Evolutionary conservation across 2,888 invertebrate species (phyloP), one percentile per base, ranked within the genome.

Genomic region (Erynnis tages): DNA sequence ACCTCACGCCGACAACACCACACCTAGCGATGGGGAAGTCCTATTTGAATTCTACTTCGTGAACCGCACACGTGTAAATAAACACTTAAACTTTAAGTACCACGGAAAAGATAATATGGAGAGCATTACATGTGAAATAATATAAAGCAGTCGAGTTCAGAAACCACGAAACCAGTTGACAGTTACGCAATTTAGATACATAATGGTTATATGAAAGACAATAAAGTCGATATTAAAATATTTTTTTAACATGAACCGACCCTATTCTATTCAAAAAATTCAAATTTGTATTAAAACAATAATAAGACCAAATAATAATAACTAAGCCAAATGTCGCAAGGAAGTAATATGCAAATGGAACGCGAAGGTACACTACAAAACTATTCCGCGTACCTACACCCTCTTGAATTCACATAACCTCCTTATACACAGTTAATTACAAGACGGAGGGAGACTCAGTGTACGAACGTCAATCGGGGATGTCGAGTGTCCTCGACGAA

Each of bases 401-500:
- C 60, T 60, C 60, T 66, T 62, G 55, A 62, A 62, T 69, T 61
- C 63, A 59, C 62, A 56, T 35, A 44, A 57, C 54, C 55, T 54
- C 48, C 44, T 55, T 55, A 55, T 44, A 54, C 50, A 19, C 52
- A 55, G 57, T 55, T 55, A 44, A 52, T 38, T 53, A 60, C 53
- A 58, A 61, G 66, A 65, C 59, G 69, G 71, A 70, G 75, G 78
- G 76, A 70, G 68, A 74, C 74, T 73, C 43, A 69, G 71, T 63
- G 72, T 70, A 69, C 76, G 79, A 82, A 85, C 79, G 76, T 77
- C 83, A 81, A 83, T 81, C 76, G 78, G 73, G 73, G 70, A 66
- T 69, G 69, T 69, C 63, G 64, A 85, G 82, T 60, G 73, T 73
- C 66, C 79, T 84, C 62, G 64, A 47, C 23, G 23, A 79, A 71